Evolutionary conservation across 2,888 invertebrate species (phyloP).

Genomic region (Reticulitermes lucifugus): DNA sequence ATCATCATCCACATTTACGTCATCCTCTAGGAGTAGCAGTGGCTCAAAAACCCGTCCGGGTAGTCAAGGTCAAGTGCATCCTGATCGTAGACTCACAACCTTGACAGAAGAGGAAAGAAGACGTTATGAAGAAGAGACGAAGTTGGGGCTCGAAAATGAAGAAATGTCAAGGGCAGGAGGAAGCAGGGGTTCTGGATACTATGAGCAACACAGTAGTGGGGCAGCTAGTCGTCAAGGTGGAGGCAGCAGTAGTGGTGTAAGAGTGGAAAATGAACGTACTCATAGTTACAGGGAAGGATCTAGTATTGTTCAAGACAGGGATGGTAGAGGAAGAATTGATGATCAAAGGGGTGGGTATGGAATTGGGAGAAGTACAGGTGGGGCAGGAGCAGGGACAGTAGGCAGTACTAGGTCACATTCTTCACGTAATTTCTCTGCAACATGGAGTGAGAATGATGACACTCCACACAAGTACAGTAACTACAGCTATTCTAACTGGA

Average conservation of each 20-base stretch:
- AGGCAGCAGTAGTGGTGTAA: too few species aligned
- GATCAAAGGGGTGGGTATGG: background rate
- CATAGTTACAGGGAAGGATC: too few species aligned
- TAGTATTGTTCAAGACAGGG: too few species aligned
- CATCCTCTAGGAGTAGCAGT: slow-evolving; percentile 23
- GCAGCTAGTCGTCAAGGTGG: background rate
- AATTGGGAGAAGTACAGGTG: too few species aligned
- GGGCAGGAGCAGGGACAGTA: too few species aligned
- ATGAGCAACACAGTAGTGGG: too few species aligned
- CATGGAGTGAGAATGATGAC: background rate
- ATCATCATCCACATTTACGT: background rate
- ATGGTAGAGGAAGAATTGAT: background rate
- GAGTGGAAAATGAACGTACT: too few species aligned
- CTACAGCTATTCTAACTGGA: slow-evolving; percentile 31
- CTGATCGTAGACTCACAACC: slow-evolving; percentile 52
- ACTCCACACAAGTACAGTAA: background rate
- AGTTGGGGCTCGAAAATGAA: background rate
- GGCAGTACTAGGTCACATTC: background rate
- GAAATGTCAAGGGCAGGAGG: background rate
- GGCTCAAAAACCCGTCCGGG: background rate
- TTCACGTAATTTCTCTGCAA: slow-evolving; percentile 15
- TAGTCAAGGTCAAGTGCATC: background rate
- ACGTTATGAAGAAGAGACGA: slow-evolving; percentile 50
- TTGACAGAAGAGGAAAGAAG: slow-evolving; percentile 54
- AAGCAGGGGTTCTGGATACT: background rate